Evolutionary conservation across 2,888 invertebrate genomes (phyloP).

Genomic region (Eustalomyia histrio): DNA sequence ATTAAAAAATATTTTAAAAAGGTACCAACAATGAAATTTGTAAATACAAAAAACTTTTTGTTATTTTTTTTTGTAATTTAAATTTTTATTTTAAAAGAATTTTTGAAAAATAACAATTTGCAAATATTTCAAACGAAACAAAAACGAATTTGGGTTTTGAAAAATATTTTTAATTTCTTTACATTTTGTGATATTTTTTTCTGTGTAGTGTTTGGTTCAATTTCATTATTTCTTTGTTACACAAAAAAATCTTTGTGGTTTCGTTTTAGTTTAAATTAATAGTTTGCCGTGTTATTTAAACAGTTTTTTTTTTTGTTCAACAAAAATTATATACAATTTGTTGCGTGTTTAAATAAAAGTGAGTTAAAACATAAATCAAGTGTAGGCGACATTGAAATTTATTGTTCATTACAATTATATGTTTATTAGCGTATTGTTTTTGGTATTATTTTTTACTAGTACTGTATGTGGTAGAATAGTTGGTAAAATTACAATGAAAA

Average conservation of each 20-base stretch:
- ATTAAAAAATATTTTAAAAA: no score
- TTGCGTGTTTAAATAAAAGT: slow-evolving; percentile 20
- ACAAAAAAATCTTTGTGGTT: neutral
- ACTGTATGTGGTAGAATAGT: neutral
- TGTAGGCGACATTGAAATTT: slow-evolving; percentile 75
- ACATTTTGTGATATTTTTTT: slow-evolving; percentile 23
- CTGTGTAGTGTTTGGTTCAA: neutral
- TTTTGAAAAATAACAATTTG: no score
- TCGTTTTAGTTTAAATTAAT: slow-evolving; percentile 6
- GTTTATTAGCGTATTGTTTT: slow-evolving; percentile 32
- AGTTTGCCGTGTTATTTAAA: slow-evolving; percentile 5
- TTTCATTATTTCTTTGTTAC: slow-evolving; percentile 32
- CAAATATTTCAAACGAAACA: no score
- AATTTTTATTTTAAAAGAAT: no score
- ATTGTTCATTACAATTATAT: slow-evolving; percentile 66
- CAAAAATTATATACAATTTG: slow-evolving; percentile 45
- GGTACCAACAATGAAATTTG: no score
- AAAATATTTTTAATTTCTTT: no score
- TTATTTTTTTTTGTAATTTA: no score
- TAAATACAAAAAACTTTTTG: no score
- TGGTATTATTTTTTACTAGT: neutral
- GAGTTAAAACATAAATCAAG: slow-evolving; percentile 71
- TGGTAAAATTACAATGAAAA: neutral
- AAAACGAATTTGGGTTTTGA: no score
- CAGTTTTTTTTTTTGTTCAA: neutral